phyloP scores from a whole-genome alignment of 2,888 invertebrate species.

The Tuta absoluta region DNA sequence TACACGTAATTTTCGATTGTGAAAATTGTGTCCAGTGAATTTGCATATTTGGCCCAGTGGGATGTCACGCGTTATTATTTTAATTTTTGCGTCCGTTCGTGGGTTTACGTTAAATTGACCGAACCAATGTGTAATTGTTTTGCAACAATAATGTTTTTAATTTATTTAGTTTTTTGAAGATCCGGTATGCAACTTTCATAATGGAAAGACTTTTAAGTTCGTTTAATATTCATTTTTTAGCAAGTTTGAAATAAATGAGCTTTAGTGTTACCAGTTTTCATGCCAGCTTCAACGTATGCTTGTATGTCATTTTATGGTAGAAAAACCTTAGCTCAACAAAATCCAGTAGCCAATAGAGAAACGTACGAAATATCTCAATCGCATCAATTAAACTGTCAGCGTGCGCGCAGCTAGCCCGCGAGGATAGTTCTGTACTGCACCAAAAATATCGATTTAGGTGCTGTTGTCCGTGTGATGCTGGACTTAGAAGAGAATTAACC shows the following conservation, averaged over 20 bases:
- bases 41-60: constrained; percentile 59
- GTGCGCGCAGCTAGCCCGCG: constrained; percentile 31
- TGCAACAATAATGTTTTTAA: neutral
- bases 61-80: constrained; percentile 42
- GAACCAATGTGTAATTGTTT: constrained; percentile 10
- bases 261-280: too few species aligned
- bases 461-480: too few species aligned
- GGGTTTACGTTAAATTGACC: constrained; percentile 9
- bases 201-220: too few species aligned
- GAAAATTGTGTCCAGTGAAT: constrained; percentile 55
- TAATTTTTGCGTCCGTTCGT: constrained; percentile 31
- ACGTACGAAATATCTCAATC: constrained; percentile 37
- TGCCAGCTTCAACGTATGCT: too few species aligned
- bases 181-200: neutral
- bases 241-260: too few species aligned
- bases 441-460: neutral
- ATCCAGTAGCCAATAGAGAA: constrained; percentile 26
- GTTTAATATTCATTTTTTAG: too few species aligned
- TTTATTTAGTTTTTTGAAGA: neutral
- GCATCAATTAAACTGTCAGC: constrained; percentile 34
- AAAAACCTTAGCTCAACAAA: constrained; percentile 11
- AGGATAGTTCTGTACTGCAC: constrained; percentile 7
- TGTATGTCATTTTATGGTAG: too few species aligned
- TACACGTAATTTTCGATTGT: constrained; percentile 70
- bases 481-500: too few species aligned